These are phyloP conservation scores for Diaprepes abbreviatus DNA, from an alignment of 2,888 invertebrate species.

Conservation along the genomic window DNA sequence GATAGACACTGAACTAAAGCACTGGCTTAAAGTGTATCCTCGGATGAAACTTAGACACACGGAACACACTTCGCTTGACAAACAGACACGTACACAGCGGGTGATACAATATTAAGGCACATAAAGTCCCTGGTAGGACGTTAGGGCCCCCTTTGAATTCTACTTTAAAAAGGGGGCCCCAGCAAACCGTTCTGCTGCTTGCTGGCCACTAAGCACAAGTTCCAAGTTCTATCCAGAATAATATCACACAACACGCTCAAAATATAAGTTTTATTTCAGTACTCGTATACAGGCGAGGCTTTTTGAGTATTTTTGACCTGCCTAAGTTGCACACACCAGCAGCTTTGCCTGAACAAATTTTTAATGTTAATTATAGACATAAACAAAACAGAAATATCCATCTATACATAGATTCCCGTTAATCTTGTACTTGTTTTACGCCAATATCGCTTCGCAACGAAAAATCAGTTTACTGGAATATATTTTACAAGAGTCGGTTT, in stretches of 20 bases:
- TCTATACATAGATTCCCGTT: constrained; percentile 68
- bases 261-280: constrained; percentile 71
- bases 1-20: constrained; percentile 25
- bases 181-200: constrained; percentile 52
- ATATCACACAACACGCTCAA: constrained; percentile 68
- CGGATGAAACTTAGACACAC: constrained; percentile 23
- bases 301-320: constrained; percentile 71
- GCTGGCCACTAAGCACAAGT: constrained; percentile 59
- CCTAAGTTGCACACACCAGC: constrained; percentile 66
- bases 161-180: constrained; percentile 41
- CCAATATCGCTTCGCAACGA: constrained; percentile 10
- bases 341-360: constrained; percentile 68
- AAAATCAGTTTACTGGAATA: not conserved
- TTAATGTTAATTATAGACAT: constrained; percentile 71
- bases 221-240: constrained; percentile 67
- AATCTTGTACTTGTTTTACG: constrained; percentile 56
- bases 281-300: constrained; percentile 67
- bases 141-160: constrained; percentile 30
- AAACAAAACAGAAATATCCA: constrained; percentile 70
- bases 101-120: constrained; percentile 20
- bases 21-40: constrained; percentile 40
- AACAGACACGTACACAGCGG: constrained; percentile 27
- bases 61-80: constrained; percentile 26
- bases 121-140: constrained; percentile 20
- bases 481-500: not conserved